phyloP scores from a whole-genome alignment of 2,113 vertebrate species.

The Colossoma macropomum region DNA sequence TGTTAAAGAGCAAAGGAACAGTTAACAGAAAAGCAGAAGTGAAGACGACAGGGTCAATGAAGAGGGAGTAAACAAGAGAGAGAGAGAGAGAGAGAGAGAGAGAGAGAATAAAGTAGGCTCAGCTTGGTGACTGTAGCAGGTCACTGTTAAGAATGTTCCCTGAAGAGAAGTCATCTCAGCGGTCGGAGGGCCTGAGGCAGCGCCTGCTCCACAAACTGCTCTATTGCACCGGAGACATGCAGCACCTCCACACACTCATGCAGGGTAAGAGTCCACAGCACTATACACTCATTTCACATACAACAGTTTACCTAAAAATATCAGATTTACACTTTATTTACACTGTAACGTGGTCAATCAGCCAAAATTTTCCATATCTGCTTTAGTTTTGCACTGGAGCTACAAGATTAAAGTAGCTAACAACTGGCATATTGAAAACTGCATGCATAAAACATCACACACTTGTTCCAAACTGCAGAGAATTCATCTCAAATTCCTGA shows the following conservation, averaged over 20 bases:
- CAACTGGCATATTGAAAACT: too few relatives aligned
- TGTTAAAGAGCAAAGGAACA: too few relatives aligned
- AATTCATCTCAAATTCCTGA: too few relatives aligned
- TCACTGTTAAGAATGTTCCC: slow-evolving; percentile 24
- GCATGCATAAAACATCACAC: too few relatives aligned
- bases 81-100: background rate
- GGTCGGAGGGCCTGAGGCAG: slow-evolving; percentile 11
- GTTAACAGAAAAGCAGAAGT: background rate
- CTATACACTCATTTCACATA: background rate
- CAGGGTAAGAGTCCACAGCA: slow-evolving; percentile 62
- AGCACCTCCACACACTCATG: slow-evolving; percentile 64
- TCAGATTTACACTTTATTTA: too few relatives aligned
- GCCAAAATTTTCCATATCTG: too few relatives aligned
- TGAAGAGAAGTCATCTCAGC: background rate
- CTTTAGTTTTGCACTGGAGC: too few relatives aligned
- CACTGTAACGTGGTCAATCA: too few relatives aligned
- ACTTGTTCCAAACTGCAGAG: too few relatives aligned
- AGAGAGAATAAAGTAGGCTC: background rate
- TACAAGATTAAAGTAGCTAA: too few relatives aligned
- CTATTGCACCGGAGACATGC: slow-evolving; percentile 73
- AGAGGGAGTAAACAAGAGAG: background rate
- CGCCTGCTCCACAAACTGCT: slow-evolving; percentile 53
- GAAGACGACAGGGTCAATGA: background rate
- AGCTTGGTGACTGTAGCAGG: background rate
- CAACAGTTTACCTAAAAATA: too few relatives aligned